These are phyloP conservation scores for Calonectris borealis DNA, from an alignment of 2,113 vertebrate species.

Conservation along the genomic window DNA sequence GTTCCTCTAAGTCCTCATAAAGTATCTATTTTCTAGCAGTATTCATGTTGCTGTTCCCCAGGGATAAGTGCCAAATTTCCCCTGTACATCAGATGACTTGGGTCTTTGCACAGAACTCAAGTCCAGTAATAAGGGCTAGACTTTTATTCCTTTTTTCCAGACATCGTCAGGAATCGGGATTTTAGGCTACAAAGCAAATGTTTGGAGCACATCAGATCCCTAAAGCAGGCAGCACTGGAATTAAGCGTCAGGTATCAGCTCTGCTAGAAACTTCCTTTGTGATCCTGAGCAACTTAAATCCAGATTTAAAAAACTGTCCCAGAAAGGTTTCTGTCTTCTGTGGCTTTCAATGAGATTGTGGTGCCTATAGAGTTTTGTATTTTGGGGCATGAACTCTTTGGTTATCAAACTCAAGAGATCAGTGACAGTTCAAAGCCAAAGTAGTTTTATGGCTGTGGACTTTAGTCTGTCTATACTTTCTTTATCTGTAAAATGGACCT, in stretches of 20 bases:
- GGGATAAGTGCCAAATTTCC: not conserved
- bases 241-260: not conserved
- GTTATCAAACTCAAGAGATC: not conserved
- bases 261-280: not conserved
- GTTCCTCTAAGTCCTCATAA: not conserved
- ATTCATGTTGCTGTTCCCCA: not conserved
- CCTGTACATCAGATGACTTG: not conserved
- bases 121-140: not conserved
- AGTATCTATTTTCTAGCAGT: not conserved
- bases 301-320: not conserved
- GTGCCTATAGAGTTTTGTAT: not conserved
- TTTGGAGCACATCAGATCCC: not conserved
- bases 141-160: not conserved
- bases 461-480: not conserved
- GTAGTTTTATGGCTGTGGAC: not conserved
- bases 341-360: too few relatives aligned
- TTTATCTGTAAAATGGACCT: not conserved
- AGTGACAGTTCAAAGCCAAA: not conserved
- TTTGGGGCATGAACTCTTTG: not conserved
- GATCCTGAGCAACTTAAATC: not conserved
- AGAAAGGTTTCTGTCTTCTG: not conserved
- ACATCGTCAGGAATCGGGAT: fast-evolving
- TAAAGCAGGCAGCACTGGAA: not conserved
- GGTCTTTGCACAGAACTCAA: not conserved
- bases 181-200: not conserved